Base-by-base conservation (phyloP, 2,888 invertebrate species). In the Cheilosia vernalis region DNA sequence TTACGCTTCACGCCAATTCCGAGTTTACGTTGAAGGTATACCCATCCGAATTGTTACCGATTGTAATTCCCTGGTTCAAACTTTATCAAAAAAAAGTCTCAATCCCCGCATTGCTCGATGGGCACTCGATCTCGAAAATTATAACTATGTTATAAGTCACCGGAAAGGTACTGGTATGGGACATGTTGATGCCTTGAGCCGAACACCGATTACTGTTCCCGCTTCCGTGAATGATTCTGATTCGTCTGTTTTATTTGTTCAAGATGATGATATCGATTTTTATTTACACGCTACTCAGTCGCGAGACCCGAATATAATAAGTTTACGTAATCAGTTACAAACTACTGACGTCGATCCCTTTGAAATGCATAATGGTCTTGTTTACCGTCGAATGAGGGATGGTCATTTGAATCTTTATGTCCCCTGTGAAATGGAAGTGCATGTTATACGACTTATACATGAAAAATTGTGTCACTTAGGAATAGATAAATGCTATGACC, bases 161-260 rank as follows among this genome's bases (percentile, higher is more conserved):
- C 55, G 88, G 19, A 33, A 67, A 24, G 86, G 76, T 19, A 56
- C 40, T 44, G 69, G 83, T 37, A 90, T 90, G 89, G 56, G 49
- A 17, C 90, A 90, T 87, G 89, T 89, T 1, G 89, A 90, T 82
- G 88, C 90, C 1, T 66, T 89, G 24, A 90, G 89, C 64, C 51
- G 89, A 19, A 24, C 19, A 55, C 55, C 42, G 4, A 27, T 33
- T 17, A 17, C 19, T 49, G 10, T 15, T 17, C 30, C 33, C 30
- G 24, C 42, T 10, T 42, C 42, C 4, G n/a, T 42, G 13, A 10
- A 42, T 42, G 15, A n/a, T n/a, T 42, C 42, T 4, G n/a, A 42
- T 15, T n/a, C 42, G 5, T 13, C 33, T 13, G 47, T 64, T 10
- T 19, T 37, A 3, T 44, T 82, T 19, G 33, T 70, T 60, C 64